A percentile compares a stretch with the other conserved stretches of the same genome.
Conservation (phyloP, 2,888 invertebrate species). For the Cheilosia scutellata region DNA sequence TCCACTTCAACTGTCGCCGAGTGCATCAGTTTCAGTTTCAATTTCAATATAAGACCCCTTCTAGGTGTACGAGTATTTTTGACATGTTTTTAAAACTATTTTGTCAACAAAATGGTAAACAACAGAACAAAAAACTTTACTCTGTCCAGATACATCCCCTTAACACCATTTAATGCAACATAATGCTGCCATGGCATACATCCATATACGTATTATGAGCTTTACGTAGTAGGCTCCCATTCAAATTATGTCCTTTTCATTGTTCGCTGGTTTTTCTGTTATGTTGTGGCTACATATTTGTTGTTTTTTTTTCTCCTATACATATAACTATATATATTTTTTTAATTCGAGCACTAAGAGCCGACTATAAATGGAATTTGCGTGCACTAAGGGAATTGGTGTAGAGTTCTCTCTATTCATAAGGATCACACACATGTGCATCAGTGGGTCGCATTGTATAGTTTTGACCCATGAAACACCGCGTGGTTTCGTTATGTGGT, state of each 20-base stretch:
- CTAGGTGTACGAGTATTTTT: not conserved
- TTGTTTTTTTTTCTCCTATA: not conserved
- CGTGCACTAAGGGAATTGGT: constrained; percentile 50
- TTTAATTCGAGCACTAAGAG: constrained; percentile 28
- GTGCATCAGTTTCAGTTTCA: constrained; percentile 6
- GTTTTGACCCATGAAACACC: constrained; percentile 8
- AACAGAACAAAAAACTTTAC: constrained; percentile 14
- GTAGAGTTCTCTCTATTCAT: constrained; percentile 29
- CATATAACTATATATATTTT: not conserved
- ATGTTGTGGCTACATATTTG: constrained; percentile 9
- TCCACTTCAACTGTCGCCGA: not conserved
- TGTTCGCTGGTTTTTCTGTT: constrained; percentile 53
- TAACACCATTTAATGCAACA: constrained; percentile 67
- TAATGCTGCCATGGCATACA: constrained; percentile 55
- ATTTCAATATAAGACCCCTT: not conserved
- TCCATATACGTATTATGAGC: constrained; percentile 30
- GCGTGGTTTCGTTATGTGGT: constrained; percentile 17
- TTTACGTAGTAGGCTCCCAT: constrained; percentile 30
- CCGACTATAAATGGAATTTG: constrained; percentile 51
- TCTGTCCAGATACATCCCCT: constrained; percentile 41
- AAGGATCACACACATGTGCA: constrained; percentile 12
- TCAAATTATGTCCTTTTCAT: constrained; percentile 58
- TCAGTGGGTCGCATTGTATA: constrained; percentile 1
- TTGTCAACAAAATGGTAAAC: constrained; percentile 45
- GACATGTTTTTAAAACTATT: constrained; percentile 38